phyloP scores from a whole-genome alignment of 2,888 invertebrate species.

The Oligia fasciuncula region DNA sequence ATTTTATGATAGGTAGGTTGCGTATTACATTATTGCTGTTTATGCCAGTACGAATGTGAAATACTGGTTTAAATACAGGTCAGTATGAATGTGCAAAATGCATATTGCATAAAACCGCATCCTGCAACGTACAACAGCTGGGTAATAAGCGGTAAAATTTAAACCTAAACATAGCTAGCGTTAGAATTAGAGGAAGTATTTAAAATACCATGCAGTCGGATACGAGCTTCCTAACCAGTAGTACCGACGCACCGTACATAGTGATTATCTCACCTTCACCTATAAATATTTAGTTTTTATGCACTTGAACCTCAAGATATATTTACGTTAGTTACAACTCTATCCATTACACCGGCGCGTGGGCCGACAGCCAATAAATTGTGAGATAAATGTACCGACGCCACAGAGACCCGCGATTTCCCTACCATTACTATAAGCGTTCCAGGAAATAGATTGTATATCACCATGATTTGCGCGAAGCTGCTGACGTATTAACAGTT shows the following conservation, averaged over 20 bases:
- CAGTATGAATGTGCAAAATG: conserved; percentile 40
- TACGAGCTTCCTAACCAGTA: conserved; percentile 31
- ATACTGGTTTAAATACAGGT: conserved; percentile 51
- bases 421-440: conserved; percentile 56
- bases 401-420: conserved; percentile 67
- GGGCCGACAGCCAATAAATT: conserved; percentile 75
- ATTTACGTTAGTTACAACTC: conserved; percentile 68
- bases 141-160: conserved; percentile 14
- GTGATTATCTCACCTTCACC: conserved; percentile 63
- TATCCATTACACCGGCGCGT: conserved; percentile 70
- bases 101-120: conserved; percentile 50
- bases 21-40: conserved; percentile 32
- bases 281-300: conserved; percentile 68
- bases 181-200: conserved; percentile 33
- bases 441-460: conserved; percentile 64
- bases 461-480: conserved; percentile 55
- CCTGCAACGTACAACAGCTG: conserved; percentile 32
- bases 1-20: conserved; percentile 7
- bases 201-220: conserved; percentile 31
- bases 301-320: conserved; percentile 75
- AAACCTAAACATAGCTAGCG: conserved; percentile 1
- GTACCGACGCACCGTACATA: background rate
- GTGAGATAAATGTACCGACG: conserved; percentile 68
- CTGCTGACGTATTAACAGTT: conserved; percentile 31
- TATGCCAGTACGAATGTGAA: conserved; percentile 29